A percentile compares a stretch with the other conserved stretches of the same genome.
Evolutionary conservation across 2,797 vertebrate genomes (phyloP).

Genomic region (Mormyrops attenuatus): DNA sequence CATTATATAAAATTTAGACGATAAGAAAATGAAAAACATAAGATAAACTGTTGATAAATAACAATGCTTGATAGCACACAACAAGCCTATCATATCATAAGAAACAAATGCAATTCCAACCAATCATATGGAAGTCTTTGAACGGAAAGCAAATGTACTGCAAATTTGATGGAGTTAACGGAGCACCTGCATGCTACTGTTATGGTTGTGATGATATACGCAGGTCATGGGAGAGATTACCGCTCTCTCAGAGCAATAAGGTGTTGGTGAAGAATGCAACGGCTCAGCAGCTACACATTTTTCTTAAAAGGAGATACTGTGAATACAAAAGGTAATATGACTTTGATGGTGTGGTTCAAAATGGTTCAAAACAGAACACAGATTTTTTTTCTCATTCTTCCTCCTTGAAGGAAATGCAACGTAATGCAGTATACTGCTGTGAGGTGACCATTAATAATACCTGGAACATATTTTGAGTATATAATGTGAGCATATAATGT

Average conservation of each 20-base stretch:
- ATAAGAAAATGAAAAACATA: background rate
- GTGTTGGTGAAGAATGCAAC: background rate
- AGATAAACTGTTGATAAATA: background rate
- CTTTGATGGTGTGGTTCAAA: background rate
- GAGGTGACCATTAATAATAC: no score
- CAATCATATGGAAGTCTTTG: background rate
- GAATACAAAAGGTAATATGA: background rate
- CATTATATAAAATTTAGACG: background rate
- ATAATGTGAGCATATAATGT: no score
- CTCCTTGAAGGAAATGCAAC: no score
- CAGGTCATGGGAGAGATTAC: background rate
- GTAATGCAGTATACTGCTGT: no score
- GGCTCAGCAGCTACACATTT: background rate
- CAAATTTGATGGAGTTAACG: background rate
- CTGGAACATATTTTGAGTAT: no score
- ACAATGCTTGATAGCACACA: background rate
- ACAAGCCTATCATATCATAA: background rate
- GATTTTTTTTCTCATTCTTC: no score
- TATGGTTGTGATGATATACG: background rate
- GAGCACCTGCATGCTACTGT: background rate
- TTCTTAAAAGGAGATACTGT: background rate
- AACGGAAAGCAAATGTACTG: background rate
- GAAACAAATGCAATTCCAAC: background rate
- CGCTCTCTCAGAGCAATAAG: background rate
- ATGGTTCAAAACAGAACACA: no score